phyloP scores from a whole-genome alignment of 2,113 vertebrate genomes.

The Martes martes region DNA sequence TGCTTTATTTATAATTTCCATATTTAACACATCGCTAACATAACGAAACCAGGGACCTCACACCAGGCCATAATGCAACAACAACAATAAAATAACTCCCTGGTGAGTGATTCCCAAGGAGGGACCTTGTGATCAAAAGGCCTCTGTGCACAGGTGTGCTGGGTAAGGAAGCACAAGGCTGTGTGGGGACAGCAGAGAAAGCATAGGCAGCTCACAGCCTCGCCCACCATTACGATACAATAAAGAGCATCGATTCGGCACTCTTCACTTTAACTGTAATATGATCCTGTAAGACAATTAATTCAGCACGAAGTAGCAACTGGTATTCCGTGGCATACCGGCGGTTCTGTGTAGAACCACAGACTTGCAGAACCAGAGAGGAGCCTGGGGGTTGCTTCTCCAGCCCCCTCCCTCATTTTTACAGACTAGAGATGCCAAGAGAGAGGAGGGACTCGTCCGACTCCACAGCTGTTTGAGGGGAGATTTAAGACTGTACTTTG shows the following conservation, averaged over 20 bases:
- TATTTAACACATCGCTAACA: background rate
- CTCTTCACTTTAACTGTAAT: background rate
- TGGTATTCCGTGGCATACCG: background rate
- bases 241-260: background rate
- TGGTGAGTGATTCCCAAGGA: background rate
- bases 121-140: background rate
- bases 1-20: conserved; percentile 9
- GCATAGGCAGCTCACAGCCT: background rate
- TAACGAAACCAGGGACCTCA: background rate
- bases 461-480: background rate
- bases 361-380: background rate
- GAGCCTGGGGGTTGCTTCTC: background rate
- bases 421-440: background rate
- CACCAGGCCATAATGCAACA: background rate
- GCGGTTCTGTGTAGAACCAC: background rate
- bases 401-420: background rate
- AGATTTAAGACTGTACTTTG: background rate
- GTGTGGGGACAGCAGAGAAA: background rate
- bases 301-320: background rate
- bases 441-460: background rate
- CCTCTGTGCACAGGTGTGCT: background rate
- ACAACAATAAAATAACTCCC: background rate
- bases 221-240: background rate
- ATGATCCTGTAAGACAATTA: background rate
- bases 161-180: background rate